phyloP scores from a whole-genome alignment of 2,113 vertebrate genomes.

The Ornithorhynchus anatinus region DNA sequence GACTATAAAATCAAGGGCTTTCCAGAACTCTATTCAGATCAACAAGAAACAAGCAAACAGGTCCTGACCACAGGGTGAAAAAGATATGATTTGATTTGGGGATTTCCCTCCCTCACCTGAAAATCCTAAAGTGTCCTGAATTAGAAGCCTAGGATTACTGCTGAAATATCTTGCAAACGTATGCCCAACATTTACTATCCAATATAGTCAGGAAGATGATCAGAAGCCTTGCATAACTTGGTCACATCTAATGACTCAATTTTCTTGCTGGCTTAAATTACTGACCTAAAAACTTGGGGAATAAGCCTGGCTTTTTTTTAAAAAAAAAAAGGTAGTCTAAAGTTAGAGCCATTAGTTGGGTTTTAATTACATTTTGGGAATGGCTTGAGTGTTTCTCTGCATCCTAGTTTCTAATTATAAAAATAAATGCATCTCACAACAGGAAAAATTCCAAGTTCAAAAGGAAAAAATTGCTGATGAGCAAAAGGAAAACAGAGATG shows the following conservation, averaged over 20 bases:
- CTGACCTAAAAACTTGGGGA: not conserved
- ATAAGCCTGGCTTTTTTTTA: not conserved
- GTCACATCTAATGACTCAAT: too few relatives aligned
- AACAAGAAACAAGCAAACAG: not conserved
- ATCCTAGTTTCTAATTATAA: too few relatives aligned
- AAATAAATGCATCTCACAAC: too few relatives aligned
- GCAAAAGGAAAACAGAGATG: not conserved
- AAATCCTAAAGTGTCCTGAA: not conserved
- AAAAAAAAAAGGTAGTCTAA: not conserved
- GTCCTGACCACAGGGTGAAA: not conserved
- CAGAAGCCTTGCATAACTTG: not conserved
- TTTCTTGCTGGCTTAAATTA: not conserved
- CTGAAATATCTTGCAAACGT: not conserved
- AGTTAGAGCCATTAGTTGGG: too few relatives aligned
- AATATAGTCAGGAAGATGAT: not conserved
- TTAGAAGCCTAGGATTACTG: not conserved
- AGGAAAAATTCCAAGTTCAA: too few relatives aligned
- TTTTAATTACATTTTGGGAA: too few relatives aligned
- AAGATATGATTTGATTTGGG: not conserved
- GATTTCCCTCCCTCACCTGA: not conserved
- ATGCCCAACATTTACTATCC: not conserved
- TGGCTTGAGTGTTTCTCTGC: not conserved
- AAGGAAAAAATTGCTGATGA: fast-evolving
- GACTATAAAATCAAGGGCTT: not conserved
- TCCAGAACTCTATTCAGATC: not conserved